phyloP scores from a whole-genome alignment of 2,888 invertebrate genomes.

The Epinotia demarniana region DNA sequence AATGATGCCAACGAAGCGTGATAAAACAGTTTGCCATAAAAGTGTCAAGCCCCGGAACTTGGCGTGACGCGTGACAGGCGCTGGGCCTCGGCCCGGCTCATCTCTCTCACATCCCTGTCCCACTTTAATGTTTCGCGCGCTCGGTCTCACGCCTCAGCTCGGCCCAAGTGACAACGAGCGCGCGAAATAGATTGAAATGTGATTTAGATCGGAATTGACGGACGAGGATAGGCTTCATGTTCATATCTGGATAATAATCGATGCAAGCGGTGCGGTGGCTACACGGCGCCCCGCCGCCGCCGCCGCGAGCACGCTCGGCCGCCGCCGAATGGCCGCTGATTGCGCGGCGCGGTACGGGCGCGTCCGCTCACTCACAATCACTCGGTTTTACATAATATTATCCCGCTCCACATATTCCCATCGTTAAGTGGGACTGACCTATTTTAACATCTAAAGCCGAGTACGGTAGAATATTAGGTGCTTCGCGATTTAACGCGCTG shows the following conservation, averaged over 20 bases:
- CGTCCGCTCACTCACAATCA: conserved; percentile 11
- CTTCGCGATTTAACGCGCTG: not conserved
- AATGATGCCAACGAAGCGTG: not conserved
- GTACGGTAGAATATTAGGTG: not conserved
- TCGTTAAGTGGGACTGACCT: not conserved
- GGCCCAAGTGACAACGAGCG: not conserved
- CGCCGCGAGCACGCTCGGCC: conserved; percentile 10
- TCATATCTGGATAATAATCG: not conserved
- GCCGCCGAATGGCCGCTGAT: conserved; percentile 37
- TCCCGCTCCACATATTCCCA: conserved; percentile 22
- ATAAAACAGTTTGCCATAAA: not conserved
- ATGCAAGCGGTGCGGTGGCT: not conserved
- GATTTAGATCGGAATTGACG: not conserved
- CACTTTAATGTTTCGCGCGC: not conserved
- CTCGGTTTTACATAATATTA: conserved; percentile 29
- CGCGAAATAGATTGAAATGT: not conserved
- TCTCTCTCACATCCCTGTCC: not conserved
- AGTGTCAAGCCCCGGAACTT: not conserved
- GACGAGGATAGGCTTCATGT: not conserved
- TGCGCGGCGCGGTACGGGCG: conserved; percentile 3
- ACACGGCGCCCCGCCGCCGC: not conserved
- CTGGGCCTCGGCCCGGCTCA: no score
- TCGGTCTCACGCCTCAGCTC: not conserved
- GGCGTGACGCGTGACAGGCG: not conserved
- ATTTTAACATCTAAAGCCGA: conserved; percentile 15